These are phyloP conservation scores for Plecotus auritus DNA, from an alignment of 2,113 vertebrate species.

Conservation along the genomic window DNA sequence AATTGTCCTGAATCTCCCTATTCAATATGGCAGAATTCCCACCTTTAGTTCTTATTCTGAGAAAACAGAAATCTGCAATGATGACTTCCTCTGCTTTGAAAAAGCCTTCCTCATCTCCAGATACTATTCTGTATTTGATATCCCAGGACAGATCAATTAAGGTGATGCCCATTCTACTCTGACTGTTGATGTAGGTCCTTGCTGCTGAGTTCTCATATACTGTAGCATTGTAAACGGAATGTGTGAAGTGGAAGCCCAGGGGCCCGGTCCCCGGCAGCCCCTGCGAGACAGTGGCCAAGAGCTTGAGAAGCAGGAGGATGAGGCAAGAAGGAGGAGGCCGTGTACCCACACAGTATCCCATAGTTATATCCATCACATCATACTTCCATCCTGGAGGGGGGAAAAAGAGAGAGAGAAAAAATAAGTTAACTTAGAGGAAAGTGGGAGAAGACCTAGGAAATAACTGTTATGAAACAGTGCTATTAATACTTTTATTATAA, in stretches of 20 bases:
- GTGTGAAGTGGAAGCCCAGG: slow-evolving; percentile 90
- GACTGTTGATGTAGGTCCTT: slow-evolving; percentile 94
- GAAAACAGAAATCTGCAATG: slow-evolving; percentile 97
- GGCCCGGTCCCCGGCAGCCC: slow-evolving; percentile 77
- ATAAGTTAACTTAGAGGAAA: slow-evolving; percentile 35
- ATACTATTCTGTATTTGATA: slow-evolving; percentile 95
- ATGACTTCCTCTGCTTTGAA: slow-evolving; percentile 97
- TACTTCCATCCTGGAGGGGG: slow-evolving; percentile 84
- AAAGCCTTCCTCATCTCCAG: slow-evolving; percentile 96
- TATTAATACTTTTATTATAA: not conserved
- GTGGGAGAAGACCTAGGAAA: not conserved
- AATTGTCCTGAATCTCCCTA: slow-evolving; percentile 96
- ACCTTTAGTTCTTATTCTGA: slow-evolving; percentile 97
- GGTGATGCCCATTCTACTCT: slow-evolving; percentile 93
- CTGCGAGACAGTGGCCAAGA: slow-evolving; percentile 81
- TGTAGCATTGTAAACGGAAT: slow-evolving; percentile 90
- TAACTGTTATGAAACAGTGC: not conserved
- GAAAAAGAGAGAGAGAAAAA: slow-evolving; percentile 67
- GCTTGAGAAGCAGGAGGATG: slow-evolving; percentile 84
- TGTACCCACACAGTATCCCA: slow-evolving; percentile 90
- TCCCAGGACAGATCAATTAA: slow-evolving; percentile 92
- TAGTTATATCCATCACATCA: slow-evolving; percentile 93
- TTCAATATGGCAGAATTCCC: slow-evolving; percentile 98
- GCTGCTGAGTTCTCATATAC: slow-evolving; percentile 98
- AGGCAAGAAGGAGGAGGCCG: slow-evolving; percentile 82